Evolutionary conservation across 2,888 invertebrate species (phyloP).

Genomic region (Alloplasta piceator): DNA sequence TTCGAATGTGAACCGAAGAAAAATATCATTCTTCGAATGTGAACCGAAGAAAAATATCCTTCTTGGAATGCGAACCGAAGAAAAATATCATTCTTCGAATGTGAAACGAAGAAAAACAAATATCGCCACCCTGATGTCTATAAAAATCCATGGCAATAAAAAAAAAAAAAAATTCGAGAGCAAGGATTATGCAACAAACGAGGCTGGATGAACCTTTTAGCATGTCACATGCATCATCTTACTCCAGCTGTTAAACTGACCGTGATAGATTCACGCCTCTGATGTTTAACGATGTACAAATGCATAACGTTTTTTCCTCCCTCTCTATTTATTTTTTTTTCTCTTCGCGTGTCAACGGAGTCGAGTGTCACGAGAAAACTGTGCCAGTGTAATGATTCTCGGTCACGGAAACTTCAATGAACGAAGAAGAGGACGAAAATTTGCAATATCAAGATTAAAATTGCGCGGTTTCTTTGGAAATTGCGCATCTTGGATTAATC

Average conservation of each 20-base stretch:
- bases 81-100: no score
- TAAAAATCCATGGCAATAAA: not conserved
- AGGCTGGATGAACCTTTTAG: slow-evolving; percentile 4
- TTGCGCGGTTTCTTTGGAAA: slow-evolving; percentile 6
- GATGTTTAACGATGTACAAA: slow-evolving; percentile 46
- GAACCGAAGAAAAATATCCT: no score
- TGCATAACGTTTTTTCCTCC: slow-evolving; percentile 21
- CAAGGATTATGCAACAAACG: slow-evolving; percentile 56
- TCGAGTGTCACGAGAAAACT: no score
- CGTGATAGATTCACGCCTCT: slow-evolving; percentile 58
- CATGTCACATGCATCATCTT: slow-evolving; percentile 27
- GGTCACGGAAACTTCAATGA: no score
- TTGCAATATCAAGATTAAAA: not conserved
- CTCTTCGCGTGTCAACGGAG: slow-evolving; percentile 27
- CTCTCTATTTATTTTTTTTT: slow-evolving; percentile 1
- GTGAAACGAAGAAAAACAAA: no score
- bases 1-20: no score
- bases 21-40: no score
- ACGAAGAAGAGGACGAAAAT: no score
- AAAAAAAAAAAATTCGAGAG: slow-evolving; percentile 41
- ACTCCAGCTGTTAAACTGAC: slow-evolving; percentile 59
- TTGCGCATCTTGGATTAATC: not conserved
- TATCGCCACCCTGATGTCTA: no score
- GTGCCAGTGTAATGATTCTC: no score
- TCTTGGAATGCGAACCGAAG: no score